phyloP scores from a whole-genome alignment of 2,888 invertebrate species.

The Campoplex nolae region DNA sequence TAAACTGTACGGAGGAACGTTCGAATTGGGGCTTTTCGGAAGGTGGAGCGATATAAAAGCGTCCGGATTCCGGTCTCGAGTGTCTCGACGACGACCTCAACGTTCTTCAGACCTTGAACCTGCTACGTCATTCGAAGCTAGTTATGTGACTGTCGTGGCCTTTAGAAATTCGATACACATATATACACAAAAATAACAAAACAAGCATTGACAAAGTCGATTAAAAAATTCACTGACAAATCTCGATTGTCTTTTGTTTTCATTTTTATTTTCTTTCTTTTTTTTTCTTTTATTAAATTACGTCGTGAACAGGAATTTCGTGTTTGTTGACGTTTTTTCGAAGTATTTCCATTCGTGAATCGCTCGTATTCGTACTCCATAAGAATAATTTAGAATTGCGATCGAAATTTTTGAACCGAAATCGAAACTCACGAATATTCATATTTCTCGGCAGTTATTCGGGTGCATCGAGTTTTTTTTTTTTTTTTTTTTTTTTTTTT shows the following conservation, averaged over 20 bases:
- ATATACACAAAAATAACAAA: neutral
- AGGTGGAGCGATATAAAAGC: conserved; percentile 37
- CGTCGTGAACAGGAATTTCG: neutral
- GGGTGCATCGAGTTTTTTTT: too few relatives aligned
- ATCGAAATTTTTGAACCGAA: too few relatives aligned
- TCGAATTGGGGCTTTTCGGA: conserved; percentile 47
- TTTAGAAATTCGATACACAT: conserved; percentile 48
- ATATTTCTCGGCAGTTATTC: too few relatives aligned
- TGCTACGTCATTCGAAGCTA: conserved; percentile 66
- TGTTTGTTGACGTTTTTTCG: neutral
- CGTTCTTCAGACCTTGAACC: conserved; percentile 69
- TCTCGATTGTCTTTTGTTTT: neutral
- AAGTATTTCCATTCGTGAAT: neutral
- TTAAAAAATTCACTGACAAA: neutral
- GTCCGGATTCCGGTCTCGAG: conserved; percentile 17
- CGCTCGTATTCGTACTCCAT: neutral
- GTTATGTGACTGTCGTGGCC: conserved; percentile 52
- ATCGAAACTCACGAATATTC: too few relatives aligned
- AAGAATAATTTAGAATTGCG: too few relatives aligned
- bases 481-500: too few relatives aligned
- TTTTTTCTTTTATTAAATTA: neutral
- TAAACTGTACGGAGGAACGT: conserved; percentile 15
- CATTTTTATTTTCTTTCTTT: neutral
- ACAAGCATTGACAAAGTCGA: neutral
- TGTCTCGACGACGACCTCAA: conserved; percentile 72